phyloP scores from a whole-genome alignment of 2,113 vertebrate genomes.

The Chaenocephalus aceratus region DNA sequence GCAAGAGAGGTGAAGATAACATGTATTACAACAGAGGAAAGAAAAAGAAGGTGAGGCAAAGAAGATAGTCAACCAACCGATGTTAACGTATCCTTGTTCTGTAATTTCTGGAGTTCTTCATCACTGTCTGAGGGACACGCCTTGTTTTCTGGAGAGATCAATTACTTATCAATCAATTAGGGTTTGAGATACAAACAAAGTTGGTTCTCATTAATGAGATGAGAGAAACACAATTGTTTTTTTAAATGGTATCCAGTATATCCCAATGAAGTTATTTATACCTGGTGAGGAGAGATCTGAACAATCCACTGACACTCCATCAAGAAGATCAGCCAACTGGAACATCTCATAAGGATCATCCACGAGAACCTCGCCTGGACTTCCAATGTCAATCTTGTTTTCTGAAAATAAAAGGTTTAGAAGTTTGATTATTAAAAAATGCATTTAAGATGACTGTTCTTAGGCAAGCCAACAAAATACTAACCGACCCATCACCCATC shows the following conservation, averaged over 20 bases:
- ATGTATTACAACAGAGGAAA: not conserved
- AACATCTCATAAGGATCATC: slow-evolving; percentile 84
- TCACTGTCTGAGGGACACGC: slow-evolving; percentile 39
- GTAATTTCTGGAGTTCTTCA: slow-evolving; percentile 68
- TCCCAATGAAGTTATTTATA: slow-evolving; percentile 56
- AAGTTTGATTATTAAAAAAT: not conserved
- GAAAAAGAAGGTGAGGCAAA: not conserved
- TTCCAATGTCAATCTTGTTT: slow-evolving; percentile 77
- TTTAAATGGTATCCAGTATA: not conserved
- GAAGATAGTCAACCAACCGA: slow-evolving; percentile 79
- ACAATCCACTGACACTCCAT: slow-evolving; percentile 84
- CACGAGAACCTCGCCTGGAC: slow-evolving; percentile 79
- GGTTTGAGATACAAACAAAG: not conserved
- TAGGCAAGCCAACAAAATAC: too few relatives aligned
- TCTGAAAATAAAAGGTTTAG: slow-evolving; percentile 63
- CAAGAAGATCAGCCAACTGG: slow-evolving; percentile 81
- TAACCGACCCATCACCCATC: too few relatives aligned
- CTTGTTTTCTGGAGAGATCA: slow-evolving; percentile 72
- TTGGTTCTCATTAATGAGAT: not conserved
- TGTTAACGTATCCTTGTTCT: slow-evolving; percentile 73
- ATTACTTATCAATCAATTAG: not conserved
- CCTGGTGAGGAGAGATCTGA: slow-evolving; percentile 78
- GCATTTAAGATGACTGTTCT: not conserved
- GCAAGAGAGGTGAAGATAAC: slow-evolving; percentile 2
- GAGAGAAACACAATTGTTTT: not conserved